phyloP scores from a whole-genome alignment of 2,888 invertebrate genomes.

The Cheilosia soror region DNA sequence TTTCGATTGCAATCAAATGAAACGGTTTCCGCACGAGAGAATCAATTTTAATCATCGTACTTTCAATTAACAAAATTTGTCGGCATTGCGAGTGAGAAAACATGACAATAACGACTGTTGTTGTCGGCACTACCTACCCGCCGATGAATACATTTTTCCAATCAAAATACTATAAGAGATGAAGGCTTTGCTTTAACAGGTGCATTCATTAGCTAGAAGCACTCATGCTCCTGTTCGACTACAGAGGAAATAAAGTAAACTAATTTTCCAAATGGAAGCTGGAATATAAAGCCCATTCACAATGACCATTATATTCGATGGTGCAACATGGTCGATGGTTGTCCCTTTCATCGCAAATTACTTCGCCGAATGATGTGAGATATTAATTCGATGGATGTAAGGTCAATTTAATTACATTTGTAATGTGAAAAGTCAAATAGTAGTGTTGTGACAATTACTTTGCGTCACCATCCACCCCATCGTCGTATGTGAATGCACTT shows the following conservation, averaged over 20 bases:
- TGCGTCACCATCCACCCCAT: not conserved
- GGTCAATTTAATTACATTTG: not conserved
- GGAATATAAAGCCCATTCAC: slow-evolving; percentile 12
- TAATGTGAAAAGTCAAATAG: not conserved
- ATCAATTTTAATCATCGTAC: slow-evolving; percentile 9
- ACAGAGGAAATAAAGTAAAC: slow-evolving; percentile 2
- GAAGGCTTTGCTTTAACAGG: not conserved
- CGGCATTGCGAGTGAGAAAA: not conserved
- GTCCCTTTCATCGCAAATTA: not conserved
- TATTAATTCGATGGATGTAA: not conserved
- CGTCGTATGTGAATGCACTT: slow-evolving; percentile 1
- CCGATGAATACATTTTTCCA: not conserved
- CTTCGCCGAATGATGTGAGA: not conserved
- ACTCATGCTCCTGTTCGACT: not conserved
- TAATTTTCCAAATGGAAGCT: slow-evolving; percentile 40
- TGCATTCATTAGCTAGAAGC: slow-evolving; percentile 26
- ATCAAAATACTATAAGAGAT: slow-evolving; percentile 18
- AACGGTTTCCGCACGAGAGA: not conserved
- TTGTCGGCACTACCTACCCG: not conserved
- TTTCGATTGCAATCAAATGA: not conserved
- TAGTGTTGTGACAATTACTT: not conserved
- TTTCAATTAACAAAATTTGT: slow-evolving; percentile 8
- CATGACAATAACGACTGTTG: not conserved
- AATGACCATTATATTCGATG: not conserved
- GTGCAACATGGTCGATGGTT: not conserved